Evolutionary conservation across 1,140 invertebrate species (phyloP).

Genomic region (Papilio glaucus): DNA sequence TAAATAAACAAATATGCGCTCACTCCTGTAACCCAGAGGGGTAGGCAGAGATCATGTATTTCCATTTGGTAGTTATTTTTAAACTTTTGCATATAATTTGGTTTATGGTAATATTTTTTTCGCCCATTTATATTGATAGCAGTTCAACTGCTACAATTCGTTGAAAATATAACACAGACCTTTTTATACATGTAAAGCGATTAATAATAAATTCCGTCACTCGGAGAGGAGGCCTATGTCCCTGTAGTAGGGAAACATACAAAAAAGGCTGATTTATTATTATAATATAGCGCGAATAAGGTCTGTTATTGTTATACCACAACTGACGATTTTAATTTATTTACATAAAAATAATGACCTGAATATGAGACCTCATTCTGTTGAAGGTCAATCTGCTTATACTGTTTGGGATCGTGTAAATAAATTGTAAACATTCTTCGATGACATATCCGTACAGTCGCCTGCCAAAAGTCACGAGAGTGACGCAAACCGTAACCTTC

Average conservation of each 20-base stretch:
- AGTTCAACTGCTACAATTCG: neutral
- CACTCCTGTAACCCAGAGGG: no score
- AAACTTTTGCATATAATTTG: neutral
- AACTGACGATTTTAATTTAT: neutral
- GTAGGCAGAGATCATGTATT: no score
- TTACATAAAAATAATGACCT: conserved; percentile 5
- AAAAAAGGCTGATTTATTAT: no score
- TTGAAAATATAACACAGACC: neutral
- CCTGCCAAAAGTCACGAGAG: conserved; percentile 20
- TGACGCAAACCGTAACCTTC: conserved; percentile 32
- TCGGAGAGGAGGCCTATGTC: no score
- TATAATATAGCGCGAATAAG: no score
- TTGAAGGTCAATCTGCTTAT: conserved; percentile 14
- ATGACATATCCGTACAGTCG: conserved; percentile 12
- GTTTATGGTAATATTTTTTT: neutral
- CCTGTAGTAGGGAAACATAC: no score
- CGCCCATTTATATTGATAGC: neutral
- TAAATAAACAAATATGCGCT: no score
- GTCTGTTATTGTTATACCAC: neutral
- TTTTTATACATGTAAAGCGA: no score
- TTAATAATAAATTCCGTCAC: no score
- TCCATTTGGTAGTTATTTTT: no score
- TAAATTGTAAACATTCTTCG: conserved; percentile 1
- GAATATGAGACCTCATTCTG: conserved; percentile 26
- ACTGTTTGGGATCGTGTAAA: neutral